A percentile compares a stretch with the other conserved stretches of the same genome.
These are phyloP conservation scores for Caerostris extrusa DNA, from an alignment of 1,140 invertebrate genomes.

Conservation along the genomic window DNA sequence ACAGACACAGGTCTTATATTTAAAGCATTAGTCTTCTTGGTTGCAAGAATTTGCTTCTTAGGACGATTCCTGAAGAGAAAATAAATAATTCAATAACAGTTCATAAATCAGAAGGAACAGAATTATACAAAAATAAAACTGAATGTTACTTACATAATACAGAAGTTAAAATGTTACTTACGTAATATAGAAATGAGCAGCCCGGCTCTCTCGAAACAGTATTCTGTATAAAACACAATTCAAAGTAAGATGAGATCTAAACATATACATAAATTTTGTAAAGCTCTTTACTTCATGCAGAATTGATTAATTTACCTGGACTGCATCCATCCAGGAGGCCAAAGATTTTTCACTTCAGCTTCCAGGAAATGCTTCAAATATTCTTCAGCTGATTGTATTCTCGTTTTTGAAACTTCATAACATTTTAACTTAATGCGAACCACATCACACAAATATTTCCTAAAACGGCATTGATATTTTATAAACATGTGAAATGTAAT, in stretches of 20 bases:
- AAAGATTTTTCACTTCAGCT: conserved; percentile 83
- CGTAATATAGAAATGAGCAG: conserved; percentile 79
- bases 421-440: conserved; percentile 83
- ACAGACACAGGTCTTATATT: conserved; percentile 62
- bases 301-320: conserved; percentile 79
- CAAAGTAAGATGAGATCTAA: neutral
- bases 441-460: conserved; percentile 83
- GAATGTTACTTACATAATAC: conserved; percentile 24
- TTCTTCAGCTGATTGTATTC: conserved; percentile 84
- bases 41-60: conserved; percentile 78
- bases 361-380: conserved; percentile 84
- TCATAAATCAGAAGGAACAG: neutral
- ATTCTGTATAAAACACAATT: conserved; percentile 77
- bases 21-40: conserved; percentile 42
- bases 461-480: conserved; percentile 64
- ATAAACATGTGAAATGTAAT: neutral
- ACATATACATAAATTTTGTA: neutral
- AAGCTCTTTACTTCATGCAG: neutral
- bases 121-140: neutral
- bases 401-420: conserved; percentile 83
- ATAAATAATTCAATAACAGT: neutral
- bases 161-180: conserved; percentile 68
- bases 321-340: conserved; percentile 85
- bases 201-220: conserved; percentile 80
- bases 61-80: conserved; percentile 78